A percentile compares a stretch with the other conserved stretches of the same genome.
Conservation (phyloP, 2,113 vertebrate genomes). For the Nanger granti region DNA sequence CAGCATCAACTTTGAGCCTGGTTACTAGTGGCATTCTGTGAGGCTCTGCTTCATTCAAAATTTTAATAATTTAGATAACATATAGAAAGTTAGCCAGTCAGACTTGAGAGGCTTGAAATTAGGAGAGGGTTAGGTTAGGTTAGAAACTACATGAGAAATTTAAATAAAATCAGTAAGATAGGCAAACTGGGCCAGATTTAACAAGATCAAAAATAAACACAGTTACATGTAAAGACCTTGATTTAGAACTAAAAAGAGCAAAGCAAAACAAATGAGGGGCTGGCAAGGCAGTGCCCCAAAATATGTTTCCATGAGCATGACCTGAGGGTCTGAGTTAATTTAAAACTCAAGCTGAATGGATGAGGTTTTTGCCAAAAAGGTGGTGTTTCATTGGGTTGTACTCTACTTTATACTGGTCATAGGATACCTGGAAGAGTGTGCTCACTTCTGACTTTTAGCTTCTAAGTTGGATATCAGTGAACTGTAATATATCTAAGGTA, state of each 20-base stretch:
- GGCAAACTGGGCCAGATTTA: not conserved
- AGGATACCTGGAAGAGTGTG: not conserved
- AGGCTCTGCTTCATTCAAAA: not conserved
- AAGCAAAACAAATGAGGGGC: not conserved
- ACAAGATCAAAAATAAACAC: not conserved
- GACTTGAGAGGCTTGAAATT: not conserved
- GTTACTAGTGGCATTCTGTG: not conserved
- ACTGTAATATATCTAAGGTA: not conserved
- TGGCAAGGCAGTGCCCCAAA: not conserved
- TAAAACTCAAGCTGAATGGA: not conserved
- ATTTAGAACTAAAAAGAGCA: not conserved
- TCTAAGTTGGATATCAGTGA: not conserved
- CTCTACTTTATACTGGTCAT: not conserved
- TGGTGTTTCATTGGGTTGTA: not conserved
- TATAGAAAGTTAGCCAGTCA: not conserved
- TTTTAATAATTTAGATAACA: not conserved
- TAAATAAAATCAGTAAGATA: not conserved
- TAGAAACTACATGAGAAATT: not conserved
- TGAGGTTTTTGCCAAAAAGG: not conserved
- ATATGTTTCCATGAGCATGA: not conserved
- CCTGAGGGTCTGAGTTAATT: not conserved
- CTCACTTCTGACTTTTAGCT: not conserved
- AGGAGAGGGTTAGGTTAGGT: not conserved
- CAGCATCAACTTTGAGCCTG: not conserved
- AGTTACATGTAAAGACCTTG: not conserved